Evolutionary conservation across 2,888 invertebrate genomes (phyloP), one percentile per base, ranked within the genome.

Genomic region (Auanema freiburgensis): DNA sequence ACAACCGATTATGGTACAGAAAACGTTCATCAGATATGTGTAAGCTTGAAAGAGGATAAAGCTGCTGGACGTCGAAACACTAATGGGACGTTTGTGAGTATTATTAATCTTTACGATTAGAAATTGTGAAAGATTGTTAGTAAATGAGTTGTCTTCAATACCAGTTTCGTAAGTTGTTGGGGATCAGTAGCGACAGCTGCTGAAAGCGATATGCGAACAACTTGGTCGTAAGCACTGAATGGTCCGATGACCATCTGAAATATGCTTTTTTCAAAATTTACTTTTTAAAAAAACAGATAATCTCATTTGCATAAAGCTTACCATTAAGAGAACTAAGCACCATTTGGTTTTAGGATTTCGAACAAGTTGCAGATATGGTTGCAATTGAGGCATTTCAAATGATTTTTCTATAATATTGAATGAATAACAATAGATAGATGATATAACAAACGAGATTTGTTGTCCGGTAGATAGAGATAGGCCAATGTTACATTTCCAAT

Each of bases 221-320:
- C 56, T 53, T 74, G 74, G 43, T 80, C 79, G 59, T 80, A 80
- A 16, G 79, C 77, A 21, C 61, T 59, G 60, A 73, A 79, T 0
- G 80, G 80, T n/a, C 71, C 77, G 18, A 70, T 65, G 23, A 76
- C 72, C 58, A 77, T 62, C 66, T 71, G 43, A 65, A 69, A 46
- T 6, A 16, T 14, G 5, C 21, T 25, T 41, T 51, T 46, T 40
- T 18, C 14, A 42, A 14, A 5, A 33, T 8, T 33, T 33, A 3
- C 33, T 33, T 33, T 33, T 5, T 8, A 33, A 55, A 42, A 11
- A 43, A 21, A 66, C n/a, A n/a, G n/a, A 8, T 18, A 6, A 40
- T 68, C 6, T 25, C 18, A 25, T 14, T 60, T 14, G 55, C 6
- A 8, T 46, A 16, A 16, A 21, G 54, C 57, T 12, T 61, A 76